Evolutionary conservation across 2,113 vertebrate genomes (phyloP).

Genomic region (Hepsetus odoe): DNA sequence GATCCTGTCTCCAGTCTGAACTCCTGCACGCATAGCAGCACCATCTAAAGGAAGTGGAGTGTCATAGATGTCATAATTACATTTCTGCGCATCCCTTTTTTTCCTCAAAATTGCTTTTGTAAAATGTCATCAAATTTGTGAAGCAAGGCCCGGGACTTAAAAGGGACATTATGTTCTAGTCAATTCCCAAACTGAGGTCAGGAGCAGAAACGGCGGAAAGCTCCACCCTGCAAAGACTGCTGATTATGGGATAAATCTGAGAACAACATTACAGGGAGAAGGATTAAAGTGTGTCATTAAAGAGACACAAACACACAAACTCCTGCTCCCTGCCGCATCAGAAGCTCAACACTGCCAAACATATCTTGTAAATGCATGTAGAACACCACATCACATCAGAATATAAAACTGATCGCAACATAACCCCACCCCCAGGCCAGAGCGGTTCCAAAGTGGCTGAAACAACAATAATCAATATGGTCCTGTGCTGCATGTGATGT

Average conservation of each 20-base stretch:
- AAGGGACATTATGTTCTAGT: not conserved
- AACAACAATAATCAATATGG: not conserved
- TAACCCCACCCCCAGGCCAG: not conserved
- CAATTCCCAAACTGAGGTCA: not conserved
- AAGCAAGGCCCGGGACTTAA: not conserved
- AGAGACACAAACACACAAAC: conserved; percentile 5
- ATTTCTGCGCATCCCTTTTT: not conserved
- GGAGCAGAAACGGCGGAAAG: conserved; percentile 1
- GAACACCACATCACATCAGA: not conserved
- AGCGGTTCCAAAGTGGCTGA: not conserved
- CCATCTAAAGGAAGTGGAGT: conserved; percentile 80
- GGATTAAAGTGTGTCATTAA: conserved; percentile 28
- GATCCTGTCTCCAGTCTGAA: conserved; percentile 96
- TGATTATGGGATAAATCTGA: conserved; percentile 39
- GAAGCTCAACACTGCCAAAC: not conserved
- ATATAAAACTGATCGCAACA: not conserved
- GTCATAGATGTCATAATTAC: not conserved
- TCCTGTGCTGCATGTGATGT: conserved; percentile 1
- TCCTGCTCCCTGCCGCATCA: not conserved
- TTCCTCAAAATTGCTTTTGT: not conserved
- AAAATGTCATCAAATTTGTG: not conserved
- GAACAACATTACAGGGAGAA: conserved; percentile 20
- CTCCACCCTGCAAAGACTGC: conserved; percentile 36
- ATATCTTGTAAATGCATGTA: not conserved
- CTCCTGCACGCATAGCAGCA: conserved; percentile 97